Evolutionary conservation across 2,888 invertebrate species (phyloP), one percentile per base, ranked within the genome.

Genomic region (Andrena praecox): DNA sequence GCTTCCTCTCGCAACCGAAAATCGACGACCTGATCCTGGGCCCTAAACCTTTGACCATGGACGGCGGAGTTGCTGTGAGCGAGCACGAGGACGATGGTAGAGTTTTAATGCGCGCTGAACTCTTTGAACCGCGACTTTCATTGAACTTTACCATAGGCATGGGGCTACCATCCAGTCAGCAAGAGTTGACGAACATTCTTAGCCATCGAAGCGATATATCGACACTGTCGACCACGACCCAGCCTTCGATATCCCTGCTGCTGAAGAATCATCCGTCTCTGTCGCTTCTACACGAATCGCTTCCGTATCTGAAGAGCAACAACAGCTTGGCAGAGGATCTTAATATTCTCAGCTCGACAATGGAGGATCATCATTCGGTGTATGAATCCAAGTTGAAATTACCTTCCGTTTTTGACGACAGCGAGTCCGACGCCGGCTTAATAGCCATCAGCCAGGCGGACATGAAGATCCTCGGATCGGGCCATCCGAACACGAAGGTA

Each of bases 21-120:
- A 90, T 93, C 76, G 93, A 93, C 76, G 93, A 93, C 72, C 82
- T 92, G 59, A 89, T 92, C 33, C 87, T 93, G 12, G 90, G 89
- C 10, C 85, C 90, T 5, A 92, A 92, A 77, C 72, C 90, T 20
- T 60, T 89, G 74, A 75, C 80, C 63, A 89, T 91, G 7, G 90
- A 90, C 33, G 78, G 75, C 0, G 87, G 79, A 6, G 70, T 84
- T 1, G 33, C 70, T 2, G 79, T 86, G 6, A 31, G 56, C 10
- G 88, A 84, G 31, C 83, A 84, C 29, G 89, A 89, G 16, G 86
- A 89, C 50, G 87, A 85, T 60, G 82, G 90, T 90, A 56, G 87
- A n/a, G 27, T 10, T 33, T 63, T n/a, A 16, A n/a, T 1, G 0
- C 7, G 42, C 42, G 4, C 10, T 7, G 3, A 54, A 52, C 24